Base-by-base conservation (phyloP, 2,888 invertebrate genomes). In the Idaea straminata region DNA sequence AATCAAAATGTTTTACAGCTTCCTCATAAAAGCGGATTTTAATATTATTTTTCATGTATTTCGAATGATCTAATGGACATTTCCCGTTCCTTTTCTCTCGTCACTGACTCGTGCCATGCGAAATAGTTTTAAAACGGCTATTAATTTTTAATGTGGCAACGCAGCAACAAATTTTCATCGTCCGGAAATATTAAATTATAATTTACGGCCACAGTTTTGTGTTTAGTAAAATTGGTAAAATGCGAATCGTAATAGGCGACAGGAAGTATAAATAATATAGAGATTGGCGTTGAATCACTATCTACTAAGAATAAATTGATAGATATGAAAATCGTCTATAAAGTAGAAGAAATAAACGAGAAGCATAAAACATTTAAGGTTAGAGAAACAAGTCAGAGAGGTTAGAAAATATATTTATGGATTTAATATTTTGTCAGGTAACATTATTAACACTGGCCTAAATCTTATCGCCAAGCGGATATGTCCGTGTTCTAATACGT, bases 151-250 rank as follows among this genome's bases (percentile, higher is more conserved):
- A 89, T 86, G 86, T 85, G 84, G 86, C 83, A 87, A 87, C 88
- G 88, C 84, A 78, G 86, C 83, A 82, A 82, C 87, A 82, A 83
- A 85, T 86, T 82, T 80, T 79, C 79, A 78, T 81, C 80, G 85
- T 84, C 89, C 88, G 92, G 92, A 91, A 90, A 91, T 89, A 92
- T 91, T 90, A 92, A 90, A 86, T 79, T 81, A 84, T 89, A 85
- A 91, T 92, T 91, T 92, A 92, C 80, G 82, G 75, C 80, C 85
- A 84, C 78, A 83, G 85, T 87, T 88, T 85, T 84, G 84, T 87
- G 84, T 88, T 91, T 88, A 88, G 86, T 85, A 80, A 89, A 89
- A 91, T 92, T 84, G 87, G 84, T 87, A 82, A 87, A 87, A 87
- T 85, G 84, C 80, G 80, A 80, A 83, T 79, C 82, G 79, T 87